Percentiles rank a stretch among this genome's conserved stretches.
Conservation (phyloP, 2,888 invertebrate species). For the Trichopoda pennipes region DNA sequence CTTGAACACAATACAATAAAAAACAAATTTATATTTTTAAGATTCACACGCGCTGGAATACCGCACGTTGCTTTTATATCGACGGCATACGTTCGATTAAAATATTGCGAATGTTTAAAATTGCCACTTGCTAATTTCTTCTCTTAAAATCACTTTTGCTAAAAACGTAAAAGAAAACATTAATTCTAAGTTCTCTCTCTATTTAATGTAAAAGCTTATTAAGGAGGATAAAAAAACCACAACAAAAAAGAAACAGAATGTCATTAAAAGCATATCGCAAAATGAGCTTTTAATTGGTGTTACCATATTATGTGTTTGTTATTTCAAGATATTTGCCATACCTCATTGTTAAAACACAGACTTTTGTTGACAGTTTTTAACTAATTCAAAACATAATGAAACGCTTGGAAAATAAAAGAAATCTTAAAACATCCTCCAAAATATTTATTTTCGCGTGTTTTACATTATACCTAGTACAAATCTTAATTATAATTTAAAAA, state of each 20-base stretch:
- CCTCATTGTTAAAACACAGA: too few species aligned
- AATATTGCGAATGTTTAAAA: slow-evolving; percentile 66
- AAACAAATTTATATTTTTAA: slow-evolving; percentile 49
- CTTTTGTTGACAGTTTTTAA: too few species aligned
- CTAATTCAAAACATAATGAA: too few species aligned
- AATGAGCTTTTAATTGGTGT: slow-evolving; percentile 13
- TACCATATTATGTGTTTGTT: slow-evolving; percentile 7
- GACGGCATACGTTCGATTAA: slow-evolving; percentile 69
- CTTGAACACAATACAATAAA: slow-evolving; percentile 53
- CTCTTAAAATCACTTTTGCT: slow-evolving; percentile 30
- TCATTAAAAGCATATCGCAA: slow-evolving; percentile 21
- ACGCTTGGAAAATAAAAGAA: too few species aligned
- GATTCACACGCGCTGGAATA: slow-evolving; percentile 66
- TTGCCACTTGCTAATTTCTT: slow-evolving; percentile 63
- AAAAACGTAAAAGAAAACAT: neutral
- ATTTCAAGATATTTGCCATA: neutral
- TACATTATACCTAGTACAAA: too few species aligned
- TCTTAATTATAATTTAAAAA: too few species aligned
- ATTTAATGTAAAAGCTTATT: slow-evolving; percentile 43
- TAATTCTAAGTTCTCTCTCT: slow-evolving; percentile 23
- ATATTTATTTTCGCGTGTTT: too few species aligned
- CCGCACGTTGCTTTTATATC: slow-evolving; percentile 66
- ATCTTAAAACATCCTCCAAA: too few species aligned
- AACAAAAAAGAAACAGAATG: slow-evolving; percentile 43
- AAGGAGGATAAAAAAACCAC: slow-evolving; percentile 12